Evolutionary conservation across 2,888 invertebrate genomes (phyloP), one percentile per base, ranked within the genome.

Genomic region (Timema podura): DNA sequence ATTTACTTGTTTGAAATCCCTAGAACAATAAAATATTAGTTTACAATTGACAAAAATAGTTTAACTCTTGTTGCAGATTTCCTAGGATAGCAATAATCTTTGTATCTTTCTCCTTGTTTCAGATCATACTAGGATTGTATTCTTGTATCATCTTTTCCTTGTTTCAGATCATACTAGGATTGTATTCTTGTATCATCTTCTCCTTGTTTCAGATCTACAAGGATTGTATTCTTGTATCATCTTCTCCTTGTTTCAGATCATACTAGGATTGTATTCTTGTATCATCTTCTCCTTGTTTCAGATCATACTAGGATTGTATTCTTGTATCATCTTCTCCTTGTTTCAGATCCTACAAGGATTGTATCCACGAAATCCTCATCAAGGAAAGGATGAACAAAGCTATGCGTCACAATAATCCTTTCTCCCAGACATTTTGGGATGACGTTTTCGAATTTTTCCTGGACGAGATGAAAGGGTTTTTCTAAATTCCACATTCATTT

Each of bases 361-460:
- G 61, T 44, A n/a, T 61, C 61, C 30, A 13, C 11, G 9, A 30
- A 13, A 30, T 61, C 44, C 61, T 44, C 30, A 45, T 61, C 11
- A 45, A 61, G 45, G 44, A 13, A 61, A 5, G 11, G 11, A 61
- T 61, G 61, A 61, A 16, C 11, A 61, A 30, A 13, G 61, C 61
- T 10, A 45, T 61, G 44, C 45, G 44, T 11, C 61, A 15, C 44
- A 61, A 61, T 30, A 61, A 61, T 45, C 61, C 61, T 5, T 61
- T 61, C 61, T 61, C 61, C 9, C 44, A 61, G 44, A 45, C 30
- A 13, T 61, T 61, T 45, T 61, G 61, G 61, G 30, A 30, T 30
- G 30, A 30, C 30, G 30, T 30, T 30, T 30, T 30, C 30, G 30
- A 30, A 30, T 30, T 30, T 30, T 30, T 30, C 30, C 30, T 30